Evolutionary conservation across 2,113 vertebrate species (phyloP), one percentile per base, ranked within the genome.

Genomic region (Paratilapia polleni): DNA sequence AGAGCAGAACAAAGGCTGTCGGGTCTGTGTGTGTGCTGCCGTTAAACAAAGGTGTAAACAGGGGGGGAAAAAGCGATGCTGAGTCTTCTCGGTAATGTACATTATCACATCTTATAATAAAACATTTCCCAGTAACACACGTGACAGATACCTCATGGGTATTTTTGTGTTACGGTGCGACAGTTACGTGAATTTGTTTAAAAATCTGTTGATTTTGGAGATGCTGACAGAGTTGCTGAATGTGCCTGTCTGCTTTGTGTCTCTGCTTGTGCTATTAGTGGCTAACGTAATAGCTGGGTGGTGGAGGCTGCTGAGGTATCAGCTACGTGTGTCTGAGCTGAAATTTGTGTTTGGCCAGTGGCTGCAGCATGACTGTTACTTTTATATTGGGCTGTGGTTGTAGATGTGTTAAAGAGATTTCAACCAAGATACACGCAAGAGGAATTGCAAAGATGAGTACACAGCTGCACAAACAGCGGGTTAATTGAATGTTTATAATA

Each of bases 241-340:
- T 87, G 82, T 79, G 76, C 22, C 81, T 89, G 75, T 63, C 31
- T 52, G 28, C 57, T 80, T 58, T 82, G 70, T 22, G 70, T 83
- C 70, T 66, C 8, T 5, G 63, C 84, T 6, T 38, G 11, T 73
- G 87, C 86, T 79, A 56, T 11, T 85, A 80, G 81, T 49, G 81
- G 87, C 36, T 24, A 70, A 43, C 5, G 12, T 91, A 90, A 93
- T 91, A 20, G 84, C 24, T 22, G 84, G 84, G 81, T 64, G 87
- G 68, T 66, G 78, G 80, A 90, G 80, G 3, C 41, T 14, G 91
- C 82, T 86, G 85, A 85, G 62, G 58, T 73, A 78, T 87, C 79
- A 84, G 60, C 15, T 28, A 49, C 31, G 82, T 78, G 52, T 31
- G 84, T 81, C 80, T 78, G 85, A 80, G 66, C 80, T 54, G 52